Evolutionary conservation across 2,113 vertebrate species (phyloP).

Genomic region (Alethe castanea): DNA sequence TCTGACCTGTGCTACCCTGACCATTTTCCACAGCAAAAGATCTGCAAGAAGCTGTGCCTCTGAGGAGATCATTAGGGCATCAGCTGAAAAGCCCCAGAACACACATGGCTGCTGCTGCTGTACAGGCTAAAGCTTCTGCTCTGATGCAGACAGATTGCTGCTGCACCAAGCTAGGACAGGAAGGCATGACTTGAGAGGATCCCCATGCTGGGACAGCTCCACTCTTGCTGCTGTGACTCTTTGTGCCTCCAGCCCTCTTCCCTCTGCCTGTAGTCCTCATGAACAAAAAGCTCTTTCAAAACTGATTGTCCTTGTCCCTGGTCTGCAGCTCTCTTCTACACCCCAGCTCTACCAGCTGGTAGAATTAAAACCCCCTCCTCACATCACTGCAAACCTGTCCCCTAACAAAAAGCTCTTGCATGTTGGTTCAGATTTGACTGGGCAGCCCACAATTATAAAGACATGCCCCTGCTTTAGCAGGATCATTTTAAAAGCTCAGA

Average conservation of each 20-base stretch:
- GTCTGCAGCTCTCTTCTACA: neutral
- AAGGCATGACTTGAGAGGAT: neutral
- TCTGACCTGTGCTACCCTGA: neutral
- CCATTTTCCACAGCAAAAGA: neutral
- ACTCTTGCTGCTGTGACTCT: neutral
- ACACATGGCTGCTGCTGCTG: neutral
- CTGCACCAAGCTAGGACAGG: accelerated
- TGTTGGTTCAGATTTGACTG: neutral
- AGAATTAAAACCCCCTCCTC: neutral
- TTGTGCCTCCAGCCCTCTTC: neutral
- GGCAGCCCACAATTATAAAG: neutral
- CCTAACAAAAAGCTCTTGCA: neutral
- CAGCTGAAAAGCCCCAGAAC: neutral
- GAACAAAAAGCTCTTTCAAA: neutral
- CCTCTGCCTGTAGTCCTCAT: neutral
- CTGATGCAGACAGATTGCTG: neutral
- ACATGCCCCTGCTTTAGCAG: neutral
- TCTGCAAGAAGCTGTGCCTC: neutral
- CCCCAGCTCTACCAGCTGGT: neutral
- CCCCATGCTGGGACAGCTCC: neutral
- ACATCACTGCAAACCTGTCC: neutral
- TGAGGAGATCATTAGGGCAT: neutral
- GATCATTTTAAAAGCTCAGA: neutral
- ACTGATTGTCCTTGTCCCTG: neutral
- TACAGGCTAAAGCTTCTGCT: neutral